Base-by-base conservation (phyloP, 2,797 vertebrate genomes). In the Chromis chromis region DNA sequence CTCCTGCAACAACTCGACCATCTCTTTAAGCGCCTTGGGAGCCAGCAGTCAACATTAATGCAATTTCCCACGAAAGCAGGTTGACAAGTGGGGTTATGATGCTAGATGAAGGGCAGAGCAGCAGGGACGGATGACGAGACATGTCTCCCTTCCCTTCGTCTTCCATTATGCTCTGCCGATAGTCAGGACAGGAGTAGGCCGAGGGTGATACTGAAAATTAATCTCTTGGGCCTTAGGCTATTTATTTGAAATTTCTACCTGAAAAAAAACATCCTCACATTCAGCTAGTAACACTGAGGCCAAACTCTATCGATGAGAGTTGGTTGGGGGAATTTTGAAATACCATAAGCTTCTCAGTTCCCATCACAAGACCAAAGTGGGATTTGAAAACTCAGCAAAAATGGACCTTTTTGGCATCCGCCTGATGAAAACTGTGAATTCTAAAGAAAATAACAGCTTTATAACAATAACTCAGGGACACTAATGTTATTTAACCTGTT, bases 1-100 rank as follows among this genome's bases (percentile, higher is more conserved):
- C 48, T 62, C 50, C 66, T 64, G 31, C 12, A 3, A 50, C 66
- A 57, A 28, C n/a, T 66, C 6, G 22, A 55, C 53, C 59, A 27
- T 70, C 68, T 52, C 53, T 59, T 50, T 4, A 65, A 54, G 39
- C 31, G 31, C 31, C 63, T 22, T 19, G 78, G 59, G 79, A 77
- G 27, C 55, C 36, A 19, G 53, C 67, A 53, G 64, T 66, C 73
- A 70, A 57, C 74, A 39, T 50, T 77, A 69, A 65, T 42, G 65
- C 21, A 11, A 12, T 66, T 73, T 78, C 66, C 82, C 68, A 82
- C 44, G 53, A 9, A 52, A 53, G 27, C 49, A 31, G 16, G 27
- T 81, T 24, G 27, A 42, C 70, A 64, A 19, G 24, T 49, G 8
- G 49, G 46, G 54, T 31, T 44, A 63, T 39, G 36, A 44, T 65